These are phyloP conservation scores for Coptodon bakossiorum DNA, from an alignment of 2,113 vertebrate species.

Conservation along the genomic window DNA sequence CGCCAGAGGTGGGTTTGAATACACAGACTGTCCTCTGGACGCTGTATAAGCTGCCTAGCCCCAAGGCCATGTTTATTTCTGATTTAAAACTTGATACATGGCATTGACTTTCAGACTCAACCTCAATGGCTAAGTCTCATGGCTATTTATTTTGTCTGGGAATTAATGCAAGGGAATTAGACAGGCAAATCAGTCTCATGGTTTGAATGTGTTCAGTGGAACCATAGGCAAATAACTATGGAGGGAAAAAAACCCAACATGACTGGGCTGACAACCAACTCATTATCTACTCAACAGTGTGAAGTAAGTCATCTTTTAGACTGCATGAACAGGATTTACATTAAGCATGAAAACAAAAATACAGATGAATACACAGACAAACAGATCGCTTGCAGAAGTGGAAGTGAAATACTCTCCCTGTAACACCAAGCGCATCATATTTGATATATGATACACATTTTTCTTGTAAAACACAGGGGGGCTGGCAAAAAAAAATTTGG, in stretches of 20 bases:
- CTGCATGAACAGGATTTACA: accelerated
- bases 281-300: background rate
- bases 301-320: background rate
- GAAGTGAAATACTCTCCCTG: background rate
- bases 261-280: background rate
- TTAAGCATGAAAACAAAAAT: background rate
- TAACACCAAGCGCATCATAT: background rate
- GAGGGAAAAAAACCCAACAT: background rate
- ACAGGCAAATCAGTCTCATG: background rate
- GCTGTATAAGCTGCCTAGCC: background rate
- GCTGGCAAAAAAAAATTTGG: too few relatives aligned
- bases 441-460: background rate
- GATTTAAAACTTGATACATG: background rate
- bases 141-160: background rate
- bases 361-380: background rate
- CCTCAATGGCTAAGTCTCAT: background rate
- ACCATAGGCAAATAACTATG: background rate
- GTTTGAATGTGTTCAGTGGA: background rate
- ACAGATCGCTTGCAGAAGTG: background rate
- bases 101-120: background rate
- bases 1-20: background rate
- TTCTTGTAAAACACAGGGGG: too few relatives aligned
- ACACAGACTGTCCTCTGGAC: background rate
- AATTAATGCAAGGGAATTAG: background rate
- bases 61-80: background rate